These are phyloP conservation scores for Atractosteus spatula DNA, from an alignment of 2,113 vertebrate species.

Conservation along the genomic window DNA sequence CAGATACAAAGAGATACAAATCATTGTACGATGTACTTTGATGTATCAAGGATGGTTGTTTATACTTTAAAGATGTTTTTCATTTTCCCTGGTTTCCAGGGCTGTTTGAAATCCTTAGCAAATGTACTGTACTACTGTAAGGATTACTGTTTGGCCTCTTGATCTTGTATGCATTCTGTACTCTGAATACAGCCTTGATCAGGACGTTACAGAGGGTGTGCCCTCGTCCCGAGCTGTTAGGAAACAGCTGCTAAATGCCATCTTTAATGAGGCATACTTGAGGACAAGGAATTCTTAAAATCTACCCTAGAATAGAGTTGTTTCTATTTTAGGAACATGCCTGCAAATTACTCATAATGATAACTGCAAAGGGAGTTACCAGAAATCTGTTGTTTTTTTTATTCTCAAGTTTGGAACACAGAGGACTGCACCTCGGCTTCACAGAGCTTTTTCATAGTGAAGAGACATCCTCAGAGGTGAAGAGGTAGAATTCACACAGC, in stretches of 20 bases:
- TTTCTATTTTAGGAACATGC: slow-evolving; percentile 51
- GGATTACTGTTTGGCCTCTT: too few relatives aligned
- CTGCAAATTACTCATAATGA: slow-evolving; percentile 49
- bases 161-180: too few relatives aligned
- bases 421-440: slow-evolving; percentile 28
- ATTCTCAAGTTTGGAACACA: slow-evolving; percentile 36
- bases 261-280: slow-evolving; percentile 23
- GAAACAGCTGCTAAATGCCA: slow-evolving; percentile 42
- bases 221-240: slow-evolving; percentile 39
- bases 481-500: too few relatives aligned
- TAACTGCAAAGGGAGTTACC: slow-evolving; percentile 48
- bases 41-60: too few relatives aligned
- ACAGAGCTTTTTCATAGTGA: neutral
- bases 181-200: slow-evolving; percentile 13
- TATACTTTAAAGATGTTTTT: too few relatives aligned
- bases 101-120: too few relatives aligned
- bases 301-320: slow-evolving; percentile 22
- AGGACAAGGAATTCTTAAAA: slow-evolving; percentile 28
- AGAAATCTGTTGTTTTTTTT: slow-evolving; percentile 39
- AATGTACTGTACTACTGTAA: too few relatives aligned
- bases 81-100: too few relatives aligned
- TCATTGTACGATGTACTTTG: too few relatives aligned
- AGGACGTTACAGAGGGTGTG: slow-evolving; percentile 10
- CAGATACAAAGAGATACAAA: too few relatives aligned
- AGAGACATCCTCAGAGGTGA: neutral